phyloP scores from a whole-genome alignment of 2,888 invertebrate species.

The Cheilosia grossa region DNA sequence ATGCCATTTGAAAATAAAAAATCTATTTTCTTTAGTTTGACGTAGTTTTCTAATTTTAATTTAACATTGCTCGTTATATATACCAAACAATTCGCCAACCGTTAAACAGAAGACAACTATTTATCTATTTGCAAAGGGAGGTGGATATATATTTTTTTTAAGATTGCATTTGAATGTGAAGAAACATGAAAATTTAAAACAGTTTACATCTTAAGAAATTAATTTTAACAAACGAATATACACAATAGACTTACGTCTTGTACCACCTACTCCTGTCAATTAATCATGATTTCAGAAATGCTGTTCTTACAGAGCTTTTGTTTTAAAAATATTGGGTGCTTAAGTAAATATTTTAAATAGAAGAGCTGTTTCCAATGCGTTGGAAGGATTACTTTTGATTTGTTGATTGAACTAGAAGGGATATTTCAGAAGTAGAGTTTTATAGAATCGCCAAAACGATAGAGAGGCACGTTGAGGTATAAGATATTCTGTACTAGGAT shows the following conservation, averaged over 20 bases:
- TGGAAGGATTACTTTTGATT: neutral
- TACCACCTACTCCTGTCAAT: conserved; percentile 32
- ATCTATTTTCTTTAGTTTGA: conserved; percentile 31
- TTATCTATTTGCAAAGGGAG: conserved; percentile 10
- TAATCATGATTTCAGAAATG: conserved; percentile 26
- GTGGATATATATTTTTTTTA: conserved; percentile 16
- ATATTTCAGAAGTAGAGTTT: neutral
- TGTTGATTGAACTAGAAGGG: neutral
- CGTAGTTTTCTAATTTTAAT: conserved; percentile 33
- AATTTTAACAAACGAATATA: neutral
- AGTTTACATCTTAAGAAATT: neutral
- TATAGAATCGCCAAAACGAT: too few species aligned
- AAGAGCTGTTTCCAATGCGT: neutral
- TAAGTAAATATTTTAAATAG: conserved; percentile 28
- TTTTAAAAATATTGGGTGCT: neutral
- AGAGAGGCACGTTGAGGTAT: too few species aligned
- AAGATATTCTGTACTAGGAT: too few species aligned
- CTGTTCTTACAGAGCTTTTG: neutral
- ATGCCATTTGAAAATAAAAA: neutral
- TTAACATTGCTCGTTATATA: conserved; percentile 24
- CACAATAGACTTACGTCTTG: conserved; percentile 14
- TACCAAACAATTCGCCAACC: conserved; percentile 32
- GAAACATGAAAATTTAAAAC: neutral
- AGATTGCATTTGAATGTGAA: conserved; percentile 9
- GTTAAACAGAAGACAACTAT: conserved; percentile 29